Evolutionary conservation across 1,140 invertebrate species (phyloP).

Genomic region (Argopecten irradians): DNA sequence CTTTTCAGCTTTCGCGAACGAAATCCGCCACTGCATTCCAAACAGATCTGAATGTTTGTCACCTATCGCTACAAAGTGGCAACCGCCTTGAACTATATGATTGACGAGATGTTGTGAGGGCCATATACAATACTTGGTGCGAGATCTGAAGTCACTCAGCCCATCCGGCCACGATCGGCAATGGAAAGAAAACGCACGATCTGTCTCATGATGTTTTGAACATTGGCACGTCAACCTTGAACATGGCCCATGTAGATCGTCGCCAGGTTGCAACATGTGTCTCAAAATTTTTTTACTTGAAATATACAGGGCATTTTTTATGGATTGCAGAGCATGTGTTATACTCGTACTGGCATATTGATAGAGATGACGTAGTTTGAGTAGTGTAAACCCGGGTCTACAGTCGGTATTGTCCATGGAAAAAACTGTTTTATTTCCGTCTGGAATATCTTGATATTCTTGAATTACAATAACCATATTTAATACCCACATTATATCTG

Average conservation of each 20-base stretch:
- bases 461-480: background rate
- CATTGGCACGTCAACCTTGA: too few relatives aligned
- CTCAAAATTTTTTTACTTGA: background rate
- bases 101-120: background rate
- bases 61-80: background rate
- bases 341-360: too few relatives aligned
- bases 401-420: background rate
- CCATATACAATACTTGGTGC: background rate
- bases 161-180: background rate
- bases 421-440: background rate
- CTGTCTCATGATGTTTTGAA: too few relatives aligned
- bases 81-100: background rate
- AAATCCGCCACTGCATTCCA: background rate
- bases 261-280: too few relatives aligned
- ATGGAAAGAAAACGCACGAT: too few relatives aligned
- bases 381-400: background rate
- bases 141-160: background rate
- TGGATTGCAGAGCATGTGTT: too few relatives aligned
- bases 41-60: background rate
- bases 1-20: background rate
- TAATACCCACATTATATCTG: background rate
- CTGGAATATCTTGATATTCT: background rate
- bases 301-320: background rate
- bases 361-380: background rate
- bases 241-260: too few relatives aligned